Evolutionary conservation across 1,140 invertebrate species (phyloP).

Genomic region (Anoplolepis gracilipes): DNA sequence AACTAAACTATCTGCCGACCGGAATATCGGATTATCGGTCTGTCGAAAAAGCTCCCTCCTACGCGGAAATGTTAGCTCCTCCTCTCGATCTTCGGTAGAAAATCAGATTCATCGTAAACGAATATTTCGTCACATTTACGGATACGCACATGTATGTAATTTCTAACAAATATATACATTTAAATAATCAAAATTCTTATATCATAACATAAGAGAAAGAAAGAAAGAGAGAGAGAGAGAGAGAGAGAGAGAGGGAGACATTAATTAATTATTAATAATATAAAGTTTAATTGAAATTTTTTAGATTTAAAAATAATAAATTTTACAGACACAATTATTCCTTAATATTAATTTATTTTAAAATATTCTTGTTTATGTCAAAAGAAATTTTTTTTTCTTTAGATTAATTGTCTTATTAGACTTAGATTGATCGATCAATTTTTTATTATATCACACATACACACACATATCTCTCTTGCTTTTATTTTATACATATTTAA

Average conservation of each 20-base stretch:
- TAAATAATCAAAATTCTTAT: neutral
- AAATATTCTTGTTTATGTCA: no score
- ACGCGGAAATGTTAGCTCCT: constrained; percentile 13
- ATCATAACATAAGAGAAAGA: no score
- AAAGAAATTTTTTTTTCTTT: no score
- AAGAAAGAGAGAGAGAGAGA: neutral
- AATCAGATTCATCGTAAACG: constrained; percentile 68
- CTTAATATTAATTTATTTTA: no score
- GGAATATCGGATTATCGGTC: constrained; percentile 82
- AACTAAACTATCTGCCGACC: constrained; percentile 82
- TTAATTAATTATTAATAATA: constrained; percentile 6
- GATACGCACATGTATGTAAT: neutral
- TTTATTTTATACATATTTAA: no score
- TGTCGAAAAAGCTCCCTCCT: constrained; percentile 60
- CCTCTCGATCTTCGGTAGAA: constrained; percentile 55
- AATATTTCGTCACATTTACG: constrained; percentile 41
- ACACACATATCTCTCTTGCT: neutral
- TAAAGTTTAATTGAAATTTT: neutral
- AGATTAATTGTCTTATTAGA: no score
- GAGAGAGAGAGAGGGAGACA: neutral
- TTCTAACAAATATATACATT: neutral
- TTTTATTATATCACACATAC: neutral
- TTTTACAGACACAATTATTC: no score
- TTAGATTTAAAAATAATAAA: no score
- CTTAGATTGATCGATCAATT: neutral